Conservation (phyloP, 2,888 invertebrate species). For the Parnassius glacialis region DNA sequence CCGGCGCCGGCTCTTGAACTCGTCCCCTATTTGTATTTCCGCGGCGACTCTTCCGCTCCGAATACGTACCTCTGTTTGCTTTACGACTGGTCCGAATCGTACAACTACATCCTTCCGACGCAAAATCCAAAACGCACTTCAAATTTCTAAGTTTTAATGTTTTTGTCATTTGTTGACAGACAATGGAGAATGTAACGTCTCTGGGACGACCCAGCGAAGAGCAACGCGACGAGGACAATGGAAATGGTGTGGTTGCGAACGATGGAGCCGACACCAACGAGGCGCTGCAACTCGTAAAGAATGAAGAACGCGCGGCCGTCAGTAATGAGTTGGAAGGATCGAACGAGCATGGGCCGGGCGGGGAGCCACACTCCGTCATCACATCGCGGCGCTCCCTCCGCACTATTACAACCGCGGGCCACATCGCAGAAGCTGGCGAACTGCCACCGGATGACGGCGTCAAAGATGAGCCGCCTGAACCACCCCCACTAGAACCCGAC, state of each 20-base stretch:
- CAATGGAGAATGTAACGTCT: conserved; percentile 54
- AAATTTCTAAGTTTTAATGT: neutral
- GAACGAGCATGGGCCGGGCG: conserved; percentile 40
- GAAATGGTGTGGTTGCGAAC: conserved; percentile 46
- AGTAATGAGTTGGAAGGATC: conserved; percentile 25
- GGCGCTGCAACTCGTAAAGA: conserved; percentile 71
- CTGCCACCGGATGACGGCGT: conserved; percentile 55
- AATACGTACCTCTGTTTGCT: conserved; percentile 39
- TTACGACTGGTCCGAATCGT: conserved; percentile 33
- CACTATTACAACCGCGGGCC: conserved; percentile 83
- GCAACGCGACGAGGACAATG: conserved; percentile 42
- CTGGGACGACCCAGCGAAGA: conserved; percentile 43
- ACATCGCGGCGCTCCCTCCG: conserved; percentile 79
- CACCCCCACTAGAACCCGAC: conserved; percentile 44
- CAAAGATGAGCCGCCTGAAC: conserved; percentile 66
- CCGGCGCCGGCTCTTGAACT: conserved; percentile 40
- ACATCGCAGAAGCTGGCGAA: conserved; percentile 67
- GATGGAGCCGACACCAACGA: conserved; percentile 36
- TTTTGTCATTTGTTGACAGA: conserved; percentile 26
- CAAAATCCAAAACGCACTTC: conserved; percentile 2
- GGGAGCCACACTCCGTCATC: conserved; percentile 75
- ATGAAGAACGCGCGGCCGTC: conserved; percentile 45
- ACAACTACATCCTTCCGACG: conserved; percentile 34
- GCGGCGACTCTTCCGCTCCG: conserved; percentile 56
- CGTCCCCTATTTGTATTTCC: conserved; percentile 53